Base-by-base conservation (phyloP, 1,140 invertebrate genomes). In the Saccostrea glomerata region DNA sequence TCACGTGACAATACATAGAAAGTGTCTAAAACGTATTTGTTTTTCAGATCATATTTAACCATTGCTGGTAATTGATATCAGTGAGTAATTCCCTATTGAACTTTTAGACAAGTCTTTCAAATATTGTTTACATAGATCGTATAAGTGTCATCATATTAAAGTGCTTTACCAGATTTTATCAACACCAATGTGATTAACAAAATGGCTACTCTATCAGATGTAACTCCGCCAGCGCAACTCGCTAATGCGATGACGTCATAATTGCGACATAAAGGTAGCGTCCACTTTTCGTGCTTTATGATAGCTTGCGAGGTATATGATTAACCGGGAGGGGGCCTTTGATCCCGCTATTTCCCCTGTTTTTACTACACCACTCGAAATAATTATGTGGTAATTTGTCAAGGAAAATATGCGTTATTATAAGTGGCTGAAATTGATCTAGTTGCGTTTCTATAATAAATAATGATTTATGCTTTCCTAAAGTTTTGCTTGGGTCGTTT, bases 381-480 rank as follows among this genome's bases (percentile, higher is more conserved):
- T 77, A 77, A 77, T 77, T 77, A 77, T 77, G 23, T 77, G 30
- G 70, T 77, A 77, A 77, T 77, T 77, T 77, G 70, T 77, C 70
- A 77, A 77, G 70, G 25, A 25, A 77, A 77, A 77, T 77, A 77
- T 77, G 70, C 25, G 30, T 77, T 77, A 77, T 77, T 77, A 77
- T 77, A 77, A 77, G 70, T 77, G 70, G 70, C 25, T 30, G 23
- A 25, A 77, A 77, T 77, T 30, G 70, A 77, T 77, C 70, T 77
- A 36, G 23, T 77, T 77, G 70, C 70, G 70, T 77, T 77, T 77
- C 70, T 77, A 77, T 77, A 77, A 77, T 77, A 77, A 77, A 77
- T 77, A 77, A 77, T 77, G 70, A 77, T 77, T 77, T 77, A 77
- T 30, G 70, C 70, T 77, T 77, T 77, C 70, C 70, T 77, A 77